Evolutionary conservation across 1,140 invertebrate genomes (phyloP), one percentile per base, ranked within the genome.

Genomic region (Microplitis mediator): DNA sequence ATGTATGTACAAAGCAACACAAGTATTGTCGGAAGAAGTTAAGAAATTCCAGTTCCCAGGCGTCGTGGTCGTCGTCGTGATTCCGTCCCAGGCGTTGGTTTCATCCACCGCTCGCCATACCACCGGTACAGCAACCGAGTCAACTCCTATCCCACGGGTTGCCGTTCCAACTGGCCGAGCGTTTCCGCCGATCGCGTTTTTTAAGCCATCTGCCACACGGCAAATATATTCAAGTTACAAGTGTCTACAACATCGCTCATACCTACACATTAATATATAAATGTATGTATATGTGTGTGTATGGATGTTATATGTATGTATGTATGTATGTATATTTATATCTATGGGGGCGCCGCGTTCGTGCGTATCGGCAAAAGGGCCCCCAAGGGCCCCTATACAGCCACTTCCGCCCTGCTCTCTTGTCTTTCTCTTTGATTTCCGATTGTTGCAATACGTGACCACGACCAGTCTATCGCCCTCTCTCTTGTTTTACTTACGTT

Each of bases 291-390:
- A 32, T 16, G n/a, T 13, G 6, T 16, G n/a, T 34, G 23, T 62
- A 32, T 62, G 23, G 3, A 4, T 36, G 6, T 36, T 36, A 50
- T 45, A 56, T 54, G 39, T 51, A 66, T 36, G 35, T 62, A 31
- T 31, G 8, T 16, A 11, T 16, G 5, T 31, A 32, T 62, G 6
- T 36, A 31, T 31, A 32, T 16, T 4, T 13, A 5, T 16, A 36
- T 34, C n/a, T 62, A 32, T 62, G 23, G 13, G 5, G 34, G 23
- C 13, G 64, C 36, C 51, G 61, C 69, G 69, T 71, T 71, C 61
- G 62, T 71, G 69, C 69, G 69, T 71, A 71, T 71, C 69, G 62
- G 34, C 39, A 60, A 31, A 35, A 51, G 50, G 31, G 61, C 61
- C 69, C 52, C 58, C 69, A 31, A 35, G 62, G 50, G 31, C 69